Percentiles rank a stretch among this genome's conserved stretches.
Conservation (phyloP, 1,140 invertebrate species). For the Papilio helenus region DNA sequence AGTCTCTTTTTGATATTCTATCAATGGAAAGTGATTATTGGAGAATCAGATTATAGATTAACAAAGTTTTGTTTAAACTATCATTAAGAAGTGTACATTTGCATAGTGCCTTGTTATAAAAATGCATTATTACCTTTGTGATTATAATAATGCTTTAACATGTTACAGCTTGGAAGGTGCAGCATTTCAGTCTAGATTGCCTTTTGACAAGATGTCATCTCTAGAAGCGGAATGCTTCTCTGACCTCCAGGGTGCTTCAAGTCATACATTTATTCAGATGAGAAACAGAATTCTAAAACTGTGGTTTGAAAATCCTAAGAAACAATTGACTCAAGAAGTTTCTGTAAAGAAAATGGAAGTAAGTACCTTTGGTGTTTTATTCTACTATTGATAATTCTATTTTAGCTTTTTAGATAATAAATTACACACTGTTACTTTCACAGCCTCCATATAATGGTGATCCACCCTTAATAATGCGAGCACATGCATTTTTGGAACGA, state of each 20-base stretch:
- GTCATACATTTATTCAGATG: conserved; percentile 95
- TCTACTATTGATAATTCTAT: not conserved
- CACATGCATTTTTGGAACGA: conserved; percentile 96
- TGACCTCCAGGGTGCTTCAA: conserved; percentile 93
- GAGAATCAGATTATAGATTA: no score
- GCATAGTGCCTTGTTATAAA: no score
- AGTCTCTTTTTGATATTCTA: no score
- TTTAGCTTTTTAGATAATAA: not conserved
- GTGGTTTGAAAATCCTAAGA: conserved; percentile 98
- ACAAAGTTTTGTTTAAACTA: no score
- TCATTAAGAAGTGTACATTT: no score
- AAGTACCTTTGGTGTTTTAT: conserved; percentile 38
- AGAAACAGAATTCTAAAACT: conserved; percentile 97
- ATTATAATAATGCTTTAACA: conserved; percentile 37
- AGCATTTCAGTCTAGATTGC: conserved; percentile 96
- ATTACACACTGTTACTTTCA: conserved; percentile 43
- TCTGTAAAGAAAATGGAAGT: conserved; percentile 91
- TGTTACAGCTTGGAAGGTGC: conserved; percentile 92
- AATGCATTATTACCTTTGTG: no score
- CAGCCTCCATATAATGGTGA: conserved; percentile 95
- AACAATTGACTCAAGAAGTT: conserved; percentile 93
- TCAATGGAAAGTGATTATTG: no score
- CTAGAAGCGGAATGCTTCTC: conserved; percentile 97
- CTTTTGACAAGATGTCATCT: conserved; percentile 97
- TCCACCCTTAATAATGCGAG: conserved; percentile 90